A percentile compares a stretch with the other conserved stretches of the same genome.
These are phyloP conservation scores for Pteronotus mesoamericanus DNA, from an alignment of 2,797 vertebrate genomes.

Conservation along the genomic window DNA sequence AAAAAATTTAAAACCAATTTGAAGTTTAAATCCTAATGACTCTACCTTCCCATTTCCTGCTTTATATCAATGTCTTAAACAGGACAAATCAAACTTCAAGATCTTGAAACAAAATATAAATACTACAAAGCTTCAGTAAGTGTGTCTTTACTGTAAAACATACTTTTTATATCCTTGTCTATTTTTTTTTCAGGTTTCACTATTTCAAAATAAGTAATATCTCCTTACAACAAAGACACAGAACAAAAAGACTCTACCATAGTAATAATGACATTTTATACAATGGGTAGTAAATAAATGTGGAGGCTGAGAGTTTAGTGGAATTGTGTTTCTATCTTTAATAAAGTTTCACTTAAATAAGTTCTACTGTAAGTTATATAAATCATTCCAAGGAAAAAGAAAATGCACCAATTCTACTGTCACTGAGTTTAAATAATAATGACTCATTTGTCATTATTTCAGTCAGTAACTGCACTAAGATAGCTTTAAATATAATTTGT, in stretches of 20 bases:
- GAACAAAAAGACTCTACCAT: not conserved
- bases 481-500: not conserved
- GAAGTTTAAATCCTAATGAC: constrained; percentile 9
- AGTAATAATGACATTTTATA: not conserved
- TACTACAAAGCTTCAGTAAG: constrained; percentile 26
- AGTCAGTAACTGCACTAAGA: not conserved
- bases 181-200: constrained; percentile 16
- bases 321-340: not conserved
- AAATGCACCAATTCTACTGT: not conserved
- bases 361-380: not conserved
- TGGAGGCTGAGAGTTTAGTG: not conserved
- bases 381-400: constrained; percentile 23
- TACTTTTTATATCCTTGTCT: not conserved
- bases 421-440: constrained; percentile 25
- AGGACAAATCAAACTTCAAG: not conserved
- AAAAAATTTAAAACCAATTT: constrained; percentile 23
- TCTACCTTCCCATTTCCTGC: not conserved
- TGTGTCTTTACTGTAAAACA: not conserved
- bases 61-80: not conserved
- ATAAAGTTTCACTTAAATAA: constrained; percentile 25
- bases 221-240: not conserved
- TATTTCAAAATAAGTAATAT: not conserved
- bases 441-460: not conserved
- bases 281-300: not conserved
- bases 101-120: constrained; percentile 19